Percentiles rank a stretch among this genome's conserved stretches.
phyloP scores from a whole-genome alignment of 2,888 invertebrate species.

The Ptychoptera albimana region DNA sequence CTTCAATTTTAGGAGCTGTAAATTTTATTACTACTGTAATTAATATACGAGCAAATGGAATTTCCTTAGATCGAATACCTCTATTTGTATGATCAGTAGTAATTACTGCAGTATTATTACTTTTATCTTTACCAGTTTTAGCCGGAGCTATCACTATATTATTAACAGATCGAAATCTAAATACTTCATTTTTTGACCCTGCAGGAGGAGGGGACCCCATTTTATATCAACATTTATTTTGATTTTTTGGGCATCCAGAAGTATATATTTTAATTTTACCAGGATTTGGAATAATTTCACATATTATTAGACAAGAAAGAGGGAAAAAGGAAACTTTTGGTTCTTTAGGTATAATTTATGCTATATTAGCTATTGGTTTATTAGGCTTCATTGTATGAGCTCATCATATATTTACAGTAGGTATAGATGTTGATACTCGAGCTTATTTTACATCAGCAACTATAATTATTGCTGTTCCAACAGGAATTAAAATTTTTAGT shows the following conservation, averaged over 20 bases:
- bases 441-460: slow-evolving; percentile 67
- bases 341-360: slow-evolving; percentile 72
- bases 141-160: slow-evolving; percentile 69
- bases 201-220: slow-evolving; percentile 67
- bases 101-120: slow-evolving; percentile 45
- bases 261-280: slow-evolving; percentile 76
- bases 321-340: slow-evolving; percentile 61
- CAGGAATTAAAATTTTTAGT: slow-evolving; percentile 54
- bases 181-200: slow-evolving; percentile 69
- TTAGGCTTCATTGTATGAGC: slow-evolving; percentile 74
- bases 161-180: slow-evolving; percentile 62
- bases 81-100: slow-evolving; percentile 50
- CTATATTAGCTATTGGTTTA: slow-evolving; percentile 67
- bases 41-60: slow-evolving; percentile 44
- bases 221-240: slow-evolving; percentile 70
- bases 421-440: slow-evolving; percentile 63
- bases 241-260: slow-evolving; percentile 77
- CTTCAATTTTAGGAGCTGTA: slow-evolving; percentile 58
- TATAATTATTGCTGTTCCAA: slow-evolving; percentile 36
- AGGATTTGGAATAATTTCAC: slow-evolving; percentile 67
- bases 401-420: slow-evolving; percentile 66
- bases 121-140: slow-evolving; percentile 57
- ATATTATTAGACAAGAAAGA: slow-evolving; percentile 58
- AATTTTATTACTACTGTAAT: slow-evolving; percentile 66
- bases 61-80: slow-evolving; percentile 41